Percentiles rank a stretch among this genome's conserved stretches.
Evolutionary conservation across 2,113 vertebrate species (phyloP).

Genomic region (Heteronetta atricapilla): DNA sequence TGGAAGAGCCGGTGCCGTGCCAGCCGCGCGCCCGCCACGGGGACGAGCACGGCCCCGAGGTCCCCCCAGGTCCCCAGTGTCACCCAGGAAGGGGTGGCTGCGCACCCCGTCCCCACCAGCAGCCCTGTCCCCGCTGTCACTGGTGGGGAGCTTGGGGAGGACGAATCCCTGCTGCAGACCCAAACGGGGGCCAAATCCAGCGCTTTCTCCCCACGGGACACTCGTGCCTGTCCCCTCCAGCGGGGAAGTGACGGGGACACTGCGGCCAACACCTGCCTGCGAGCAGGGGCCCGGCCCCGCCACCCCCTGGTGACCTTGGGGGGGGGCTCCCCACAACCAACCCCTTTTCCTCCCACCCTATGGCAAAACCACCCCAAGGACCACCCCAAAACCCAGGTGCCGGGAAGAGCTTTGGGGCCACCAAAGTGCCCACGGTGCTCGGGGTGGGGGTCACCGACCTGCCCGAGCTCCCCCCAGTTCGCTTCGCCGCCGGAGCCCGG

Average conservation of each 20-base stretch:
- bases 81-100: background rate
- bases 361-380: fast-evolving
- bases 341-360: background rate
- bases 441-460: background rate
- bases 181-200: background rate
- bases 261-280: background rate
- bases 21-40: background rate
- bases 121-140: background rate
- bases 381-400: background rate
- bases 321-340: fast-evolving
- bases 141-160: no score
- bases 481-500: no score
- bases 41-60: background rate
- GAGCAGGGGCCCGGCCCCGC: background rate
- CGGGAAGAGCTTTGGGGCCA: background rate
- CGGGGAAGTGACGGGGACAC: background rate
- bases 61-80: background rate
- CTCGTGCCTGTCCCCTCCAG: fast-evolving
- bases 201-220: fast-evolving
- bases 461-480: no score
- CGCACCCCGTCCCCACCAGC: background rate
- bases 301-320: background rate
- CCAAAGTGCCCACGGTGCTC: no score
- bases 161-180: background rate
- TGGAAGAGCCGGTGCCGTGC: background rate